These are phyloP conservation scores for Oasisia sp. DNA, from an alignment of 2,888 invertebrate species.

Conservation along the genomic window DNA sequence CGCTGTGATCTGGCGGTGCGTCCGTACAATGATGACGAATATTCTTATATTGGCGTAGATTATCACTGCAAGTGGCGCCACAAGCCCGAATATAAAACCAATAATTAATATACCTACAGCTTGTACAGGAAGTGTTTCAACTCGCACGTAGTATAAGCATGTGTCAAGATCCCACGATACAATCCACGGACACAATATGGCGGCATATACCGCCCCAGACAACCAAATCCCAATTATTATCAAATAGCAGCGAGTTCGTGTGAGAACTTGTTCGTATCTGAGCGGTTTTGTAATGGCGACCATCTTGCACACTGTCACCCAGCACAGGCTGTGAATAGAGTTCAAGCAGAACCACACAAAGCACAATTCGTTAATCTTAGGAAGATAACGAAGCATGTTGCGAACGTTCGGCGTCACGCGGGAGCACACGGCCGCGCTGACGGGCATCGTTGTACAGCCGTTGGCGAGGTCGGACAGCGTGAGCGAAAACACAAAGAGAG, in stretches of 20 bases:
- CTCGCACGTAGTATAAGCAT: neutral
- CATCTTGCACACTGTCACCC: neutral
- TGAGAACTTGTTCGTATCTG: neutral
- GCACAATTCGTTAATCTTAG: neutral
- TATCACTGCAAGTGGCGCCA: neutral
- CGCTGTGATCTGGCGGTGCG: neutral
- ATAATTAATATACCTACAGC: neutral
- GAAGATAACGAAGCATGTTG: neutral
- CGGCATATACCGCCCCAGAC: neutral
- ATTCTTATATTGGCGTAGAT: neutral
- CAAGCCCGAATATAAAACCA: neutral
- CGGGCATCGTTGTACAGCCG: neutral
- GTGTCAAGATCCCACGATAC: neutral
- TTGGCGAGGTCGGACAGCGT: neutral
- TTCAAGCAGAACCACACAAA: neutral
- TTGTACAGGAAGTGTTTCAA: neutral
- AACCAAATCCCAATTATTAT: neutral
- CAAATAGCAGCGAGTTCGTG: neutral
- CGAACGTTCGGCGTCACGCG: neutral
- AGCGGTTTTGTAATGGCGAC: neutral
- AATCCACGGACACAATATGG: neutral
- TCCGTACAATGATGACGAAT: neutral
- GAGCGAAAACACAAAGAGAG: neutral
- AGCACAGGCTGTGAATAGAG: neutral
- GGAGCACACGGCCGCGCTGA: neutral